Percentiles rank a stretch among this genome's conserved stretches.
Conservation (phyloP, 1,140 invertebrate genomes). For the Brachionus manjavacas region DNA sequence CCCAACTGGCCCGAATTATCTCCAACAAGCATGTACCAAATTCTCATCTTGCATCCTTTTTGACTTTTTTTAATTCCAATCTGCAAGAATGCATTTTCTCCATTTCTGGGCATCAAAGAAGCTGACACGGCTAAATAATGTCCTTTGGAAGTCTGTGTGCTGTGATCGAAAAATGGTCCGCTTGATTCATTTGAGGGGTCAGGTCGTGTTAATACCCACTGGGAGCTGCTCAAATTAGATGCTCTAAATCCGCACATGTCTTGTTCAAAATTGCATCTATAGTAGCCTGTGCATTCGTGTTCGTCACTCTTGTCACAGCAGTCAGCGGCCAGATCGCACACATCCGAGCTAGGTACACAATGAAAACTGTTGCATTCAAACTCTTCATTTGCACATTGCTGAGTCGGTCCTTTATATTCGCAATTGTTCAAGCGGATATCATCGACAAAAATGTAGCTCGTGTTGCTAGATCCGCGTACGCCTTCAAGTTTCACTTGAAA, state of each 20-base stretch:
- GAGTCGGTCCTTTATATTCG: slow-evolving; percentile 44
- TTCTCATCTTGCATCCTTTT: background rate
- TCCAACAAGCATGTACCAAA: background rate
- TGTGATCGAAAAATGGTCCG: slow-evolving; percentile 8
- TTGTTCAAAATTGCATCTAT: slow-evolving; percentile 30
- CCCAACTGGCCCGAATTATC: background rate
- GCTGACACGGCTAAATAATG: background rate
- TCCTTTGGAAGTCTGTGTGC: background rate
- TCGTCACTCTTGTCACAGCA: slow-evolving; percentile 53
- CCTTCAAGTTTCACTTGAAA: slow-evolving; percentile 50
- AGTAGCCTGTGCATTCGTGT: slow-evolving; percentile 27
- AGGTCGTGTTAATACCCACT: background rate
- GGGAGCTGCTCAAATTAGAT: background rate
- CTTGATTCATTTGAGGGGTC: background rate
- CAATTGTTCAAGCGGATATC: slow-evolving; percentile 49
- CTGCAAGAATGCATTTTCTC: background rate
- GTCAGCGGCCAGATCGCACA: slow-evolving; percentile 51
- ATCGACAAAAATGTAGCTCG: slow-evolving; percentile 51
- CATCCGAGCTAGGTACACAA: slow-evolving; percentile 45
- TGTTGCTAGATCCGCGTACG: slow-evolving; percentile 46
- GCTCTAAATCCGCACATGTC: background rate
- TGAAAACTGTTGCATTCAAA: background rate
- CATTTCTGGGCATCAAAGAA: background rate
- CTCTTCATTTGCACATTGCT: slow-evolving; percentile 3
- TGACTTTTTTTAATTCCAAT: background rate